Base-by-base conservation (phyloP, 2,888 invertebrate species). In the Pogonocherus hispidulus region DNA sequence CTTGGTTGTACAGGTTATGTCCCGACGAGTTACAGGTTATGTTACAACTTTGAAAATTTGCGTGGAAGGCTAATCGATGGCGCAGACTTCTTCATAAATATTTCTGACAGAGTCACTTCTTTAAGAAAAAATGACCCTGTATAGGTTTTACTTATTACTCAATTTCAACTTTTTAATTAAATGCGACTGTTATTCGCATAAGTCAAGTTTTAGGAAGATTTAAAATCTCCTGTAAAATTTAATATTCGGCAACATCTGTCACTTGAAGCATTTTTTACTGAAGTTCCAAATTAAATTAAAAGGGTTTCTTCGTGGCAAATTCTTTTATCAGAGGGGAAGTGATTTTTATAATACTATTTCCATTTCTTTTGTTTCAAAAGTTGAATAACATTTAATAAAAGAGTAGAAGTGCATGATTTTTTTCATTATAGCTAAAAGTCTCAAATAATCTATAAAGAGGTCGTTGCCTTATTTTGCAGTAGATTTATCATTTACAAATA, bases 221-320 rank as follows among this genome's bases (percentile, higher is more conserved):
- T n/a, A n/a, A n/a, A n/a, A n/a, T n/a, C 8, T 27, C 27, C 27
- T 27, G 16, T 41, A 41, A 41, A 41, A 41, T 41, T 41, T 41
- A 41, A 41, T 41, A 41, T 41, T 41, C n/a, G 16, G 41, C 14
- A n/a, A 16, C 41, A 41, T 41, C 41, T 16, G 41, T n/a, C n/a
- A 41, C 2, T 4, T 14, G 41, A n/a, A 11, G 41, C 41, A 41
- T 41, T 41, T 41, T 32, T 41, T 41, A 41, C n/a, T 16, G 41
- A n/a, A n/a, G 41, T 41, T 41, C n/a, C 41, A 41, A 41, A 41
- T 41, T 9, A 41, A 41, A 41, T 41, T 41, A 41, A 14, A n/a
- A 16, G 16, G 41, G 41, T 16, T 41, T 41, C 27, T 8, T n/a
- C 4, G 3, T 41, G 41, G 14, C n/a, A 41, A 41, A 14, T 41